phyloP scores from a whole-genome alignment of 2,888 invertebrate species.

The Diaphora mendica region DNA sequence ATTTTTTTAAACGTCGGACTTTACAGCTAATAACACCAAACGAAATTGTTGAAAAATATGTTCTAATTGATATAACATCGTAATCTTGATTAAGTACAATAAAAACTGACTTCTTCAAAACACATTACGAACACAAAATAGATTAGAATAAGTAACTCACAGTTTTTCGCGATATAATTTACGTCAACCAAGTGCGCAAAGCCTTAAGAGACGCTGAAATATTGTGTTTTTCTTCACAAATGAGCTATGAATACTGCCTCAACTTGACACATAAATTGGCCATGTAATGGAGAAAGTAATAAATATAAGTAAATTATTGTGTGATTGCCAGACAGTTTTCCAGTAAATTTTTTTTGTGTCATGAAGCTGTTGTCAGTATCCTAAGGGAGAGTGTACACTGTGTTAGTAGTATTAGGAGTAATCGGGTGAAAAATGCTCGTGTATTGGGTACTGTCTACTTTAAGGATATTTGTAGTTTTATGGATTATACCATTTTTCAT shows the following conservation, averaged over 20 bases:
- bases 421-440: background rate
- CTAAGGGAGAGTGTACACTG: background rate
- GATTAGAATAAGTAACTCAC: background rate
- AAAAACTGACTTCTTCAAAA: background rate
- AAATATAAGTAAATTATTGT: constrained; percentile 17
- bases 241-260: constrained; percentile 13
- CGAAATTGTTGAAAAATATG: too few species aligned
- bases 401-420: background rate
- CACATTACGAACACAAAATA: background rate
- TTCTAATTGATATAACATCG: too few species aligned
- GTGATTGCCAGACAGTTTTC: constrained; percentile 9
- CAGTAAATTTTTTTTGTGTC: constrained; percentile 4
- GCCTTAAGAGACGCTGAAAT: constrained; percentile 7
- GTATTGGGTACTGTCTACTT: background rate
- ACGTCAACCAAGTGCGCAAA: constrained; percentile 2
- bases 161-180: background rate
- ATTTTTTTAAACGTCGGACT: too few species aligned
- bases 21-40: too few species aligned
- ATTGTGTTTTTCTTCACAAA: constrained; percentile 16
- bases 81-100: background rate
- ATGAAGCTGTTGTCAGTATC: background rate
- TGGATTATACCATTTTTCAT: too few species aligned
- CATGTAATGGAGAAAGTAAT: constrained; percentile 9
- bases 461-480: background rate
- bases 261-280: constrained; percentile 17